These are phyloP conservation scores for Drosophila prostipennis DNA, from an alignment of 2,888 invertebrate genomes.

Conservation along the genomic window DNA sequence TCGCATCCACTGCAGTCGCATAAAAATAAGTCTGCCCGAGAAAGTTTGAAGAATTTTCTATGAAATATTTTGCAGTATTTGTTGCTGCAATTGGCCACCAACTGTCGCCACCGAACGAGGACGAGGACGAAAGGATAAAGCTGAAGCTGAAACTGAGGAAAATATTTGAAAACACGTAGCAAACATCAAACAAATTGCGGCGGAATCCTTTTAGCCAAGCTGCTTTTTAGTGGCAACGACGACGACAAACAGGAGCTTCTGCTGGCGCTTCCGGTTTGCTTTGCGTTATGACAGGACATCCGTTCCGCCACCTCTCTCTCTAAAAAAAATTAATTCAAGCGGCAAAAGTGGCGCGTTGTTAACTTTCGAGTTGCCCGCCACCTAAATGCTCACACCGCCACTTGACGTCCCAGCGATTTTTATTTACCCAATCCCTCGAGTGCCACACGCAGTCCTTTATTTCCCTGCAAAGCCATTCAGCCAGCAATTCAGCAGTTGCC, in stretches of 20 bases:
- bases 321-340: constrained; percentile 71
- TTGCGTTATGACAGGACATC: constrained; percentile 71
- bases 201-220: constrained; percentile 74
- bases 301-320: constrained; percentile 6
- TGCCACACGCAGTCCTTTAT: constrained; percentile 45
- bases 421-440: constrained; percentile 29
- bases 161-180: constrained; percentile 76
- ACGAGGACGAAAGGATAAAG: constrained; percentile 30
- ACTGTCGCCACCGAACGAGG: constrained; percentile 49
- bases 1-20: constrained; percentile 24
- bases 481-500: constrained; percentile 29
- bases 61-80: constrained; percentile 45
- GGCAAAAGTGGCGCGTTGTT: constrained; percentile 71
- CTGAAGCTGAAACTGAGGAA: constrained; percentile 60
- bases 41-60: constrained; percentile 47
- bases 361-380: constrained; percentile 61
- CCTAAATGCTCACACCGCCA: constrained; percentile 66
- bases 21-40: constrained; percentile 18
- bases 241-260: constrained; percentile 39
- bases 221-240: constrained; percentile 57
- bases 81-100: constrained; percentile 59
- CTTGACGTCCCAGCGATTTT: constrained; percentile 46
- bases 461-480: constrained; percentile 26
- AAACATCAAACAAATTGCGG: constrained; percentile 77
- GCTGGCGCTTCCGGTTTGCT: constrained; percentile 64